phyloP scores from a whole-genome alignment of 1,140 invertebrate species.

The Agraylea sexmaculata region DNA sequence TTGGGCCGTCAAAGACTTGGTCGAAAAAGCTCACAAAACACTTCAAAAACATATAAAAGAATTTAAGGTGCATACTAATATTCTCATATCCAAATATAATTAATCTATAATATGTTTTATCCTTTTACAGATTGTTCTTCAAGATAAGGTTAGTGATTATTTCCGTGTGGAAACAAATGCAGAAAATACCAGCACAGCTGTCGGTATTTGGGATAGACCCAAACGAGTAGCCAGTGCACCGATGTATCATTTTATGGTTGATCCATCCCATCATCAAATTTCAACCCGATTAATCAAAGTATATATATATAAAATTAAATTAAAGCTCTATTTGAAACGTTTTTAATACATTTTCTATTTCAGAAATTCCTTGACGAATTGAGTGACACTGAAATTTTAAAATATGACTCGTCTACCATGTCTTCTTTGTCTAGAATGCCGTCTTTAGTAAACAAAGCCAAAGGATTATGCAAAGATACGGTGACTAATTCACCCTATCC shows the following conservation, averaged over 20 bases:
- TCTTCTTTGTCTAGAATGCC: conserved; percentile 28
- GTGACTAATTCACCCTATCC: conserved; percentile 45
- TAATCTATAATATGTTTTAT: background rate
- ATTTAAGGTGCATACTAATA: conserved; percentile 40
- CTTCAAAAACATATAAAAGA: conserved; percentile 78
- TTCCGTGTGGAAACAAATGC: conserved; percentile 30
- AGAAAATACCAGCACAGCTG: conserved; percentile 28
- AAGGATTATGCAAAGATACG: conserved; percentile 48
- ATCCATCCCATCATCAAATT: conserved; percentile 30
- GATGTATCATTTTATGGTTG: conserved; percentile 40
- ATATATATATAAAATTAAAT: too few relatives aligned
- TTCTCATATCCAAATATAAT: background rate
- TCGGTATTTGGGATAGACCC: conserved; percentile 44
- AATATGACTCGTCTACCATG: conserved; percentile 20
- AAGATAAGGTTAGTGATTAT: conserved; percentile 38
- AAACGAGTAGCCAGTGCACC: conserved; percentile 33
- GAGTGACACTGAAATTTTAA: conserved; percentile 21
- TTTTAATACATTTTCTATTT: conserved; percentile 9
- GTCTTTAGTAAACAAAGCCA: conserved; percentile 43
- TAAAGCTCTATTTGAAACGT: too few relatives aligned
- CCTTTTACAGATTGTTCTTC: conserved; percentile 36
- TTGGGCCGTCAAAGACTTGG: conserved; percentile 80
- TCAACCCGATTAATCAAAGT: conserved; percentile 31
- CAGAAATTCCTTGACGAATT: conserved; percentile 35
- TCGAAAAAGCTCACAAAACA: conserved; percentile 78